Conservation (phyloP, 2,113 vertebrate species). For the Sphyrna mokarran region DNA sequence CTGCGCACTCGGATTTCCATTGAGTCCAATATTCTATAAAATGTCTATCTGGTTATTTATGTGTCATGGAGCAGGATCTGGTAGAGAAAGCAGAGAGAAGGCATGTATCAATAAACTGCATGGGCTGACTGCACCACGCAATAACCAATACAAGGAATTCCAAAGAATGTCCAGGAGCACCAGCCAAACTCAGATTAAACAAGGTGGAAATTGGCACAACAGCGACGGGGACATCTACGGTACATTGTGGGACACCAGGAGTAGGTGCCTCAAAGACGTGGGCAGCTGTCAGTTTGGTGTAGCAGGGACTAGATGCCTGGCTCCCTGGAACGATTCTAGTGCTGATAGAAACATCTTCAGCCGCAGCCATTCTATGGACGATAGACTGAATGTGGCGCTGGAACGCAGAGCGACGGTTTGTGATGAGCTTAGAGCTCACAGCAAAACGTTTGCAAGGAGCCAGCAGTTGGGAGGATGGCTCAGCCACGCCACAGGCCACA, state of each 20-base stretch:
- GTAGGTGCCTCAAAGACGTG: background rate
- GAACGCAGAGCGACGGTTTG: background rate
- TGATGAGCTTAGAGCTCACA: background rate
- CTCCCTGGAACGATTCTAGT: background rate
- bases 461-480: background rate
- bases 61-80: constrained; percentile 34
- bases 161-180: background rate
- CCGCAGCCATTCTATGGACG: background rate
- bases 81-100: background rate
- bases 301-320: background rate
- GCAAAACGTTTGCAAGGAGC: background rate
- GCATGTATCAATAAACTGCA: background rate
- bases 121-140: background rate
- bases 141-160: background rate
- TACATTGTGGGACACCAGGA: constrained; percentile 36
- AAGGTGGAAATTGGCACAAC: background rate
- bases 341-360: no score
- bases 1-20: background rate
- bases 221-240: background rate
- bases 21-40: background rate
- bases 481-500: background rate
- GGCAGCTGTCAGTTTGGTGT: background rate
- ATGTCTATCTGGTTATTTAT: constrained; percentile 22
- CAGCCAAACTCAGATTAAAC: background rate
- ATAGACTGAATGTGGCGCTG: no score